A percentile compares a stretch with the other conserved stretches of the same genome.
Conservation (phyloP, 2,113 vertebrate species). For the Himantopus leucocephalus region DNA sequence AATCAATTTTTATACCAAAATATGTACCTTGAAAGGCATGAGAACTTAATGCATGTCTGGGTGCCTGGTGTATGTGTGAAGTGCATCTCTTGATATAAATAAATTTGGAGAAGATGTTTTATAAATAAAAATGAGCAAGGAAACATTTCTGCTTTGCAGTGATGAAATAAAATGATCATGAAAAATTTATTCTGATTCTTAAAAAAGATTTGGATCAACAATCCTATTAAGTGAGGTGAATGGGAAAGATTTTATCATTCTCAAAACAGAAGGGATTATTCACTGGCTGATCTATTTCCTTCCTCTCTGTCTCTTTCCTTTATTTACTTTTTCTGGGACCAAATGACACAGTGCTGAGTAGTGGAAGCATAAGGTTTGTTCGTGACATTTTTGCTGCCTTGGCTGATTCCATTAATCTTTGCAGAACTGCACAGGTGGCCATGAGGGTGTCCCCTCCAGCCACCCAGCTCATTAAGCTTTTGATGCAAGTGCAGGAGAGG, state of each 20-base stretch:
- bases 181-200: neutral
- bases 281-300: neutral
- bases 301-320: neutral
- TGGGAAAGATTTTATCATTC: neutral
- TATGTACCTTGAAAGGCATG: neutral
- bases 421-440: neutral
- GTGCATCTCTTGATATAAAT: neutral
- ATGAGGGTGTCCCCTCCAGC: neutral
- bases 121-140: neutral
- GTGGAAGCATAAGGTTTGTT: neutral
- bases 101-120: neutral
- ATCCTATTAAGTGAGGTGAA: neutral
- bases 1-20: neutral
- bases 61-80: neutral
- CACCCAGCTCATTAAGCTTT: neutral
- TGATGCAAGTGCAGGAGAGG: neutral
- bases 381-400: constrained; percentile 33
- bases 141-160: neutral
- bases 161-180: neutral
- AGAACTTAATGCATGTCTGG: neutral
- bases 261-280: neutral
- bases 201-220: neutral
- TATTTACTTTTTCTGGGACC: constrained; percentile 42
- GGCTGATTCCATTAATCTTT: constrained; percentile 20
- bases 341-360: neutral